phyloP scores from a whole-genome alignment of 2,888 invertebrate genomes.

The Chesias legatella region DNA sequence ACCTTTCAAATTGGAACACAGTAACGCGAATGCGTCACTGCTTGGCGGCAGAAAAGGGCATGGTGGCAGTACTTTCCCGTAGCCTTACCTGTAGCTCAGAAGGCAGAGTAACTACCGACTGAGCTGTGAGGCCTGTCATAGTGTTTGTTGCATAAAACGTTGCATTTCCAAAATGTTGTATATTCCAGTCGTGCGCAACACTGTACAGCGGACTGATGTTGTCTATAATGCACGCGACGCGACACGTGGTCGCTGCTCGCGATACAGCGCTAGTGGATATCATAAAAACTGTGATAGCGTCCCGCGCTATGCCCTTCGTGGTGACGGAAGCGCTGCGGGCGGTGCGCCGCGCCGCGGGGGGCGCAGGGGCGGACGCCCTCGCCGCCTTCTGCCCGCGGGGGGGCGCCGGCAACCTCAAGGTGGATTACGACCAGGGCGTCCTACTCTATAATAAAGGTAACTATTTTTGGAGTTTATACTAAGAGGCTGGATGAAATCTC shows the following conservation, averaged over 20 bases:
- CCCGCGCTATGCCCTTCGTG: conserved; percentile 52
- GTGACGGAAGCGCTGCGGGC: conserved; percentile 37
- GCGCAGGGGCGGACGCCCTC: too few species aligned
- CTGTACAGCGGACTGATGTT: conserved; percentile 54
- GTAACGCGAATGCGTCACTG: too few species aligned
- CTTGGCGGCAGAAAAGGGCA: too few species aligned
- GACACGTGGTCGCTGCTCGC: conserved; percentile 18
- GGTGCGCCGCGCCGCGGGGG: conserved; percentile 25
- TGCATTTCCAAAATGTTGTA: background rate
- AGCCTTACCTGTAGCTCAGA: too few species aligned
- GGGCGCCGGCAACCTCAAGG: conserved; percentile 48
- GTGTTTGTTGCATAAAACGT: background rate
- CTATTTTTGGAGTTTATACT: too few species aligned
- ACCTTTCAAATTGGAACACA: too few species aligned
- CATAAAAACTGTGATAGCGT: conserved; percentile 42
- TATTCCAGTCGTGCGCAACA: conserved; percentile 59
- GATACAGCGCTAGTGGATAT: conserved; percentile 31
- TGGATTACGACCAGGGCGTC: conserved; percentile 69
- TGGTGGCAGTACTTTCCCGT: too few species aligned
- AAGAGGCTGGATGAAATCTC: too few species aligned
- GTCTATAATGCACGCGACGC: conserved; percentile 36
- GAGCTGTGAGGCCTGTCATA: too few species aligned
- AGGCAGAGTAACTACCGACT: background rate
- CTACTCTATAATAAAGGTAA: conserved; percentile 63
- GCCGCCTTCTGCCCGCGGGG: conserved; percentile 42